Evolutionary conservation across 64 coral and sea anemone species (phyloP).

Genomic region (Actinia tenebrosa): DNA sequence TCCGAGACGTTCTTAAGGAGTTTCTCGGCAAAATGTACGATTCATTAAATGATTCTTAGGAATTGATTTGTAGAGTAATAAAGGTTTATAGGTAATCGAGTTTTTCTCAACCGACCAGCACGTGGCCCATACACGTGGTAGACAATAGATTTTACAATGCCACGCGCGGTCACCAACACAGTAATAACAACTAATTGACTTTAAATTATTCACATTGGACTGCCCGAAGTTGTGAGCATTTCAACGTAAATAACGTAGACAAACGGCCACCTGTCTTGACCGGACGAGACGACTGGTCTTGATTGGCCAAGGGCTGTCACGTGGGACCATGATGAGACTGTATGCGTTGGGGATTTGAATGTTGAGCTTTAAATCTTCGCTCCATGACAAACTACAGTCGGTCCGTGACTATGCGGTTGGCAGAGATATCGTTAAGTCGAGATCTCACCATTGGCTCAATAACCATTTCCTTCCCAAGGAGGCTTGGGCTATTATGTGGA

Average conservation of each 20-base stretch:
- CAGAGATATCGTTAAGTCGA: slow-evolving; percentile 34
- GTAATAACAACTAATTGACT: slow-evolving; percentile 67
- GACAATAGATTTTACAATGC: neutral
- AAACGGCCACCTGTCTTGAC: slow-evolving; percentile 44
- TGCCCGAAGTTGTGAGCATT: slow-evolving; percentile 31
- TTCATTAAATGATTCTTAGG: neutral
- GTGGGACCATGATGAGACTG: slow-evolving; percentile 34
- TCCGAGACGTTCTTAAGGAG: neutral
- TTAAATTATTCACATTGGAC: slow-evolving; percentile 73
- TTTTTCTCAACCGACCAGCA: neutral
- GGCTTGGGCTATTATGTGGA: slow-evolving; percentile 65
- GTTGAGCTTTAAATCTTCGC: slow-evolving; percentile 62
- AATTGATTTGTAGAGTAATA: neutral
- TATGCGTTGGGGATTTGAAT: slow-evolving; percentile 54
- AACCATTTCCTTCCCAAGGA: slow-evolving; percentile 37
- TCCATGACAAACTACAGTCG: slow-evolving; percentile 37
- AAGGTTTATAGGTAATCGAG: neutral
- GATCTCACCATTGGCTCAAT: slow-evolving; percentile 23
- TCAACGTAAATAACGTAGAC: slow-evolving; percentile 42
- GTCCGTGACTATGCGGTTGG: slow-evolving; percentile 31
- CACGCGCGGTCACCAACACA: slow-evolving; percentile 2
- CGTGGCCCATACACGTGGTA: neutral
- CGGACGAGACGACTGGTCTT: slow-evolving; percentile 11
- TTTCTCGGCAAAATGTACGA: neutral
- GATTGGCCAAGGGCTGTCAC: slow-evolving; percentile 44